A percentile compares a stretch with the other conserved stretches of the same genome.
Evolutionary conservation across 2,113 vertebrate species (phyloP).

Genomic region (Serinus canaria): DNA sequence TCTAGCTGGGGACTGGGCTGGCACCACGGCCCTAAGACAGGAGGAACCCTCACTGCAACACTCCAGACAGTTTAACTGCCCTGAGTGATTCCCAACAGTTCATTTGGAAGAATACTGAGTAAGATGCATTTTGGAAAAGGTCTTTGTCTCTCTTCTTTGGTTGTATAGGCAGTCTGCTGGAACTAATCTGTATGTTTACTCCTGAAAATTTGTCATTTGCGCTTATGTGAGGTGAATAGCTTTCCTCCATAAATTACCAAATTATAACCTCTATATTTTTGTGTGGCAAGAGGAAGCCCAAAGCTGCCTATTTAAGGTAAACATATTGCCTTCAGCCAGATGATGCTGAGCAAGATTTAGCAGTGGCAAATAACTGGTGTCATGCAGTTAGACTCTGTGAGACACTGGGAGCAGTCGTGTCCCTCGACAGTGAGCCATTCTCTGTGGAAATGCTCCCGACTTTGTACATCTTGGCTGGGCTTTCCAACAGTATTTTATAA

Average conservation of each 20-base stretch:
- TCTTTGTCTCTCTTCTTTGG: not conserved
- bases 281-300: not conserved
- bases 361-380: not conserved
- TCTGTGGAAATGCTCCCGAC: not conserved
- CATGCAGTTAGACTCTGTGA: not conserved
- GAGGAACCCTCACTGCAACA: rapidly evolving
- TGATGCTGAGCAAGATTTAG: not conserved
- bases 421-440: not conserved
- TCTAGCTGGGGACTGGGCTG: not conserved
- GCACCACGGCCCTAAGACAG: rapidly evolving
- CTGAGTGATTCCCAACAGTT: not conserved
- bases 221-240: not conserved
- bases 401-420: rapidly evolving
- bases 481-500: not conserved
- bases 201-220: not conserved
- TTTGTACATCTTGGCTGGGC: not conserved
- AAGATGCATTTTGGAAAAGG: not conserved
- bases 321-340: not conserved
- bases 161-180: not conserved
- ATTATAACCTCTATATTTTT: not conserved
- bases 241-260: not conserved
- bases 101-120: not conserved
- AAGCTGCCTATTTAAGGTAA: not conserved
- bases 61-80: not conserved
- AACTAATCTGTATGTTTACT: not conserved